Evolutionary conservation across 2,797 vertebrate species (phyloP).

Genomic region (Xenops minutus): DNA sequence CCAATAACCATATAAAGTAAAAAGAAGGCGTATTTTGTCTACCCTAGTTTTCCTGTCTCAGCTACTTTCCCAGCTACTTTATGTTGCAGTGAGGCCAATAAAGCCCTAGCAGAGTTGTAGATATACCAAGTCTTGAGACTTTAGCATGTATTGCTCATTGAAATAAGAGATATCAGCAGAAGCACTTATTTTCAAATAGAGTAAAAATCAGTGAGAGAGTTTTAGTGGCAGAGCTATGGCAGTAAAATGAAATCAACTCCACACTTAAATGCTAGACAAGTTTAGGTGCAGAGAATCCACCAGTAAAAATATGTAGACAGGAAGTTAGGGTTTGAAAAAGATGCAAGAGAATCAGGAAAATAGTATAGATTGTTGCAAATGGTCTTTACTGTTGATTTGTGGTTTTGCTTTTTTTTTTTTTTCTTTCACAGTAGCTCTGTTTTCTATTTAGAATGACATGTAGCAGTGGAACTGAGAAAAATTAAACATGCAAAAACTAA

Average conservation of each 20-base stretch:
- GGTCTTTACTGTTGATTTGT: not conserved
- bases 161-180: conserved; percentile 2
- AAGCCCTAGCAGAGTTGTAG: not conserved
- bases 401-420: not conserved
- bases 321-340: not conserved
- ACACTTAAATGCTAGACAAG: not conserved
- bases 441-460: not conserved
- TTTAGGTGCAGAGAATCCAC: not conserved
- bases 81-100: not conserved
- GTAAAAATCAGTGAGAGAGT: not conserved
- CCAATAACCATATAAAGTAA: not conserved
- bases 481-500: not conserved
- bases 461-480: not conserved
- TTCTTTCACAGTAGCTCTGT: not conserved
- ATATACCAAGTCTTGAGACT: not conserved
- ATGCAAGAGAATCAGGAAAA: not conserved
- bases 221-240: not conserved
- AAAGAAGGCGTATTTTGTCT: not conserved
- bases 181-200: not conserved
- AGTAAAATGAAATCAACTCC: conserved; percentile 35
- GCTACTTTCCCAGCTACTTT: not conserved
- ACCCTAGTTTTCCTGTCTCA: not conserved
- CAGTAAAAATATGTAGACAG: not conserved
- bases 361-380: not conserved
- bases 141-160: conserved; percentile 8